Evolutionary conservation across 2,888 invertebrate species (phyloP), one percentile per base, ranked within the genome.

Genomic region (Harmothoe impar): DNA sequence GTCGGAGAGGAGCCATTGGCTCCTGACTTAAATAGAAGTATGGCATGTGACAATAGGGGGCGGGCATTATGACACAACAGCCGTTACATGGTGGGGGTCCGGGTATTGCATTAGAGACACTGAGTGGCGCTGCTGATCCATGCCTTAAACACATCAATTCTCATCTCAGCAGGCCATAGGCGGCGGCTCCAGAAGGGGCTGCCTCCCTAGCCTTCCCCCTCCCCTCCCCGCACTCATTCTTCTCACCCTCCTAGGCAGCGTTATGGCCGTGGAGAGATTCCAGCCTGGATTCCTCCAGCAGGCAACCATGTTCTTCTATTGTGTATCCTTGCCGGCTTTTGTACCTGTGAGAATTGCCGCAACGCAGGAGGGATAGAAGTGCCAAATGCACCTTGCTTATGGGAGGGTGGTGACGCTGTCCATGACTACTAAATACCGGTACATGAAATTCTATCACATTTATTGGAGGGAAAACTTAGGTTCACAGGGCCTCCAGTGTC

Each of bases 131-230:
- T n/a, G n/a, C 81, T 43, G 35, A 81, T 33, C 81, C 81, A 35
- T 81, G n/a, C 43, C 43, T 43, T 33, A 81, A 81, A 81, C 81
- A 81, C 81, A 81, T 81, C 81, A 81, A 81, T 81, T 81, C 81
- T n/a, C 81, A 43, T 33, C n/a, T 72, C 29, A 15, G 33, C 35
- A 20, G 33, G 81, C 81, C 35, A 20, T 35, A 12, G 31, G 43
- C n/a, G 1, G 81, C 15, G 20, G 62, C 62, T n/a, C 20, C n/a
- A n/a, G 62, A 20, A 62, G 77, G 77, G 77, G 77, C 52, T 84
- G 43, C 35, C 33, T 25, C 43, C 43, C 84, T 23, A 25, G 20
- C 33, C 29, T 81, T 43, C 23, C n/a, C 84, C 29, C 35, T 10
- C 84, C 52, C 43, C 23, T 35, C 25, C 43, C n/a, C 52, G 3